phyloP scores from a whole-genome alignment of 1,140 invertebrate genomes.

The Colletes gigas region DNA sequence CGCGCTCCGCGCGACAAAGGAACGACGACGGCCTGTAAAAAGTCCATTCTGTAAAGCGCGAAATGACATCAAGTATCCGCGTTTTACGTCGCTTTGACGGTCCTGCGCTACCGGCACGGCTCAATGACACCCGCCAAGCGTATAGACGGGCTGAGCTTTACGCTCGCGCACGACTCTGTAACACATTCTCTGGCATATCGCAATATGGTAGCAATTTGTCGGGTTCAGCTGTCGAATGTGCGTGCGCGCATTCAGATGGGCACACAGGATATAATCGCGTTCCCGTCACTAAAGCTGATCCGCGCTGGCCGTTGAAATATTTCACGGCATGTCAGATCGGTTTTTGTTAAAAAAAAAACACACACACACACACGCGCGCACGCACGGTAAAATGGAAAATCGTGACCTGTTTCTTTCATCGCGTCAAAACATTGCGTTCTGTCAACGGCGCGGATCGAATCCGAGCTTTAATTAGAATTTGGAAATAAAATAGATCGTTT shows the following conservation, averaged over 20 bases:
- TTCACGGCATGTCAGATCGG: constrained; percentile 11
- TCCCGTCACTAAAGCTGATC: constrained; percentile 22
- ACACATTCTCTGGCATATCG: not conserved
- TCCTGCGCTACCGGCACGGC: constrained; percentile 3
- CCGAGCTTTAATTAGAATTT: no score
- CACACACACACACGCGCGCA: no score
- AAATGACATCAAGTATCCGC: constrained; percentile 49
- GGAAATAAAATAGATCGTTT: no score
- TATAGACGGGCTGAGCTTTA: constrained; percentile 30
- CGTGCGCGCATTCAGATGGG: not conserved
- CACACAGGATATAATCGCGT: constrained; percentile 31
- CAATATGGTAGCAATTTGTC: constrained; percentile 38
- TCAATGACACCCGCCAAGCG: constrained; percentile 42
- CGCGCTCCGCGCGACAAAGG: constrained; percentile 14
- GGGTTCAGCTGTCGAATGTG: constrained; percentile 31
- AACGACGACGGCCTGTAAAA: constrained; percentile 2
- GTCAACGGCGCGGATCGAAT: no score
- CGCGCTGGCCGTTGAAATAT: not conserved
- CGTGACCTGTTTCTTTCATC: no score
- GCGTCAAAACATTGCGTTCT: no score
- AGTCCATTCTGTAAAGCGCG: constrained; percentile 26
- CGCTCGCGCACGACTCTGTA: not conserved
- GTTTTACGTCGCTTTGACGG: constrained; percentile 54
- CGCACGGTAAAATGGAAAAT: no score
- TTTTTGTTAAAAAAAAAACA: not conserved